Base-by-base conservation (phyloP, 1,140 invertebrate genomes). In the Drosophila sturtevanti region DNA sequence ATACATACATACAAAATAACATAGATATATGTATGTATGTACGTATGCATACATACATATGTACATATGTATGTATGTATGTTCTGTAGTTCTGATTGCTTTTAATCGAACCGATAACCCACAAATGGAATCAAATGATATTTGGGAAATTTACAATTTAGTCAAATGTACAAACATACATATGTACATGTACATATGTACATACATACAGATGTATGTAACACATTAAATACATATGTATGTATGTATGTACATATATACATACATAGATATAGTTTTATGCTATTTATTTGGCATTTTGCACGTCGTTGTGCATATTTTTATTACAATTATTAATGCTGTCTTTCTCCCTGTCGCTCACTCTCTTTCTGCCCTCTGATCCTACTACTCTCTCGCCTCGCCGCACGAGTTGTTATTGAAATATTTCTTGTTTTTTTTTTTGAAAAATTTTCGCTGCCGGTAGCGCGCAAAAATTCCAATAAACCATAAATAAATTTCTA, bases 401-500 rank as follows among this genome's bases (percentile, higher is more conserved):
- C 62, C 65, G 76, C 67, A 59, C 63, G 72, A 61, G 68, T 65
- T 75, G 70, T 77, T 86, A 87, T 86, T 86, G 79, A 87, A 87
- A 48, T 48, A 31, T 31, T 31, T 31, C 6, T 31, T 4, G 5
- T 31, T 31, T 31, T 31, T 31, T 31, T 31, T 2, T 48, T 21
- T 48, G 87, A 79, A 79, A 72, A 48, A 78, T 86, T 79, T 87
- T 72, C 81, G 75, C 71, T 86, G 75, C 82, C 82, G 82, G 82
- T 86, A 87, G 82, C 82, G 74, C 78, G 81, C 82, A 81, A 87
- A 86, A 86, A 86, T 86, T 86, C 82, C 82, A 86, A 86, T 86
- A 87, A 87, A 86, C 82, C 79, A 82, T 87, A 87, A 87, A 87
- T 87, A 87, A 87, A 87, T 87, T 82, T 87, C 69, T 79, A 87